Evolutionary conservation across 53 echinoderm and acorn worm species (phyloP).

Genomic region (Henricia sp.): DNA sequence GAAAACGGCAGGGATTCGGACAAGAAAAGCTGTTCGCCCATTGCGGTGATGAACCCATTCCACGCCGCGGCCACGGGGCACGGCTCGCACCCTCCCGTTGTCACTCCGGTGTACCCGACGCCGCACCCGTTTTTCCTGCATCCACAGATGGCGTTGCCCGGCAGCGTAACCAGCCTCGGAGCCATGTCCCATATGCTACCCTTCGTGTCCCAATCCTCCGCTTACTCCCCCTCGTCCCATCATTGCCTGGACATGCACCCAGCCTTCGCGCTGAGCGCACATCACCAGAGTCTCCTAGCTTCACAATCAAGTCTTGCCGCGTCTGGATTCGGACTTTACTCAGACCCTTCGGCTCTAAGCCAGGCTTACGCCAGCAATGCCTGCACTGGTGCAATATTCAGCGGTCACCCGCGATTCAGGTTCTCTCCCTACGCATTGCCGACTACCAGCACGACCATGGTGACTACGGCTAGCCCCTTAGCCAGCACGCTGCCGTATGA

Average conservation of each 20-base stretch:
- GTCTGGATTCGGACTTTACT: conserved; percentile 78
- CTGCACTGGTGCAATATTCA: conserved; percentile 96
- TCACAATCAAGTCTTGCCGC: conserved; percentile 73
- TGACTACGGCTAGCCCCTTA: conserved; percentile 83
- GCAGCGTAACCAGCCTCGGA: conserved; percentile 78
- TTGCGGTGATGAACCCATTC: conserved; percentile 67
- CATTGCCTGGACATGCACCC: conserved; percentile 52
- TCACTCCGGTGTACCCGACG: conserved; percentile 83
- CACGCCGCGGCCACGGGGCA: conserved; percentile 62
- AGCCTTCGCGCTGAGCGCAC: conserved; percentile 61
- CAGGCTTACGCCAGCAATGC: conserved; percentile 90
- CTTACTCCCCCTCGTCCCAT: conserved; percentile 56
- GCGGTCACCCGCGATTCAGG: conserved; percentile 90
- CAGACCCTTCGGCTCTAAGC: conserved; percentile 81
- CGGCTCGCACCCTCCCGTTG: conserved; percentile 83
- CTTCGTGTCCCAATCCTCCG: conserved; percentile 68
- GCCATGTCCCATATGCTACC: conserved; percentile 88
- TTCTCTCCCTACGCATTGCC: conserved; percentile 95
- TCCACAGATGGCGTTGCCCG: conserved; percentile 75
- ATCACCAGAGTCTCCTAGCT: conserved; percentile 67
- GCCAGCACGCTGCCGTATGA: conserved; percentile 90
- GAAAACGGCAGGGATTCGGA: conserved; percentile 55
- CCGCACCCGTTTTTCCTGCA: conserved; percentile 94
- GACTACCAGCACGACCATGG: conserved; percentile 83
- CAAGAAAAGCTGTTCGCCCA: conserved; percentile 35